Evolutionary conservation across 2,113 vertebrate genomes (phyloP).

Genomic region (Prionailurus viverrinus): DNA sequence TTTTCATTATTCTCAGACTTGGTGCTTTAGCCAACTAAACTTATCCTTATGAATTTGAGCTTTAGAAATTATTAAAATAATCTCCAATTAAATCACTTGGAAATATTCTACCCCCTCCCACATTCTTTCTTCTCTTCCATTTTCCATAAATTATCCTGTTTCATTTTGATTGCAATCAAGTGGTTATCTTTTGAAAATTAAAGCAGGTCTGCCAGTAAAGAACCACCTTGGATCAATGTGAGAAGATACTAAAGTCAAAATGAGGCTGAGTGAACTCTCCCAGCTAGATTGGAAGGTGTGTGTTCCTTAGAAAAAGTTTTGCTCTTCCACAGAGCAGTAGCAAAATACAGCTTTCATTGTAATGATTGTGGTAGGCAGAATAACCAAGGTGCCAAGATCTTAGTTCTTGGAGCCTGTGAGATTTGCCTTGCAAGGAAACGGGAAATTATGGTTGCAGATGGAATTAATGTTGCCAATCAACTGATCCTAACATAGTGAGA

Average conservation of each 20-base stretch:
- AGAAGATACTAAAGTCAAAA: slow-evolving; percentile 2
- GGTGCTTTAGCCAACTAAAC: slow-evolving; percentile 1
- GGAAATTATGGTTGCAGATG: not conserved
- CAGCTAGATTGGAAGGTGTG: not conserved
- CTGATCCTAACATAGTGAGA: not conserved
- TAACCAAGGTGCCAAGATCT: not conserved
- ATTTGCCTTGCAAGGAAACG: not conserved
- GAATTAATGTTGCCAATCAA: slow-evolving; percentile 3
- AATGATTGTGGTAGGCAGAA: not conserved
- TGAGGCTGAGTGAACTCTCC: not conserved
- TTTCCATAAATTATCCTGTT: slow-evolving; percentile 69
- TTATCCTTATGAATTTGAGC: slow-evolving; percentile 39
- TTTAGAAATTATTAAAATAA: slow-evolving; percentile 69
- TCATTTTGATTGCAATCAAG: slow-evolving; percentile 74
- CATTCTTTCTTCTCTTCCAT: slow-evolving; percentile 62
- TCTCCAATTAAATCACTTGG: slow-evolving; percentile 66
- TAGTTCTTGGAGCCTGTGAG: not conserved
- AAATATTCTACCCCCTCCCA: slow-evolving; percentile 15
- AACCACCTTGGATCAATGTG: slow-evolving; percentile 51
- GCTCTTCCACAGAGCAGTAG: not conserved
- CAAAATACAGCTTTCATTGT: not conserved
- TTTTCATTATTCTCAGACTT: slow-evolving; percentile 27
- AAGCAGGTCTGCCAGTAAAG: slow-evolving; percentile 56
- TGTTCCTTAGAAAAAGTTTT: not conserved
- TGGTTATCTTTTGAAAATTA: slow-evolving; percentile 69